Evolutionary conservation across 2,888 invertebrate species (phyloP).

Genomic region (Drosophila prolongata): DNA sequence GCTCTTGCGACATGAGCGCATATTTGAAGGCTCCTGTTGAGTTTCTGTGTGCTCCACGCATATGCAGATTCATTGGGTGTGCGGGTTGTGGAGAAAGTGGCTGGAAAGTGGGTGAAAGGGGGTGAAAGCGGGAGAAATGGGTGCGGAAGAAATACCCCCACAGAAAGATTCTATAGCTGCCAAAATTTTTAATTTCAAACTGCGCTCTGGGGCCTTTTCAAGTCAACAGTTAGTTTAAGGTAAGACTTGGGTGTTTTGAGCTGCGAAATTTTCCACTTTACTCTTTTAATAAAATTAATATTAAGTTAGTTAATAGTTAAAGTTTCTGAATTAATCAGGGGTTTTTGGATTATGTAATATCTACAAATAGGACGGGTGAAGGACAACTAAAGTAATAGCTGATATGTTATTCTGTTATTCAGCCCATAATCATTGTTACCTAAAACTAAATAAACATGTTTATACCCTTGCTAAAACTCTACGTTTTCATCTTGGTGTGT

Average conservation of each 20-base stretch:
- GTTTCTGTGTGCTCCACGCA: constrained; percentile 22
- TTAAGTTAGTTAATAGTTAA: too few species aligned
- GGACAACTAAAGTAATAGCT: too few species aligned
- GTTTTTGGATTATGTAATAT: too few species aligned
- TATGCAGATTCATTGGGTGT: constrained; percentile 21
- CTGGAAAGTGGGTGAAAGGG: not conserved
- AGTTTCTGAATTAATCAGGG: too few species aligned
- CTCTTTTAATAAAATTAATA: not conserved
- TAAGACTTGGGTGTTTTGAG: too few species aligned
- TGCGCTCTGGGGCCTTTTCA: constrained; percentile 56
- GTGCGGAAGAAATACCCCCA: not conserved
- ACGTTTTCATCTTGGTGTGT: too few species aligned
- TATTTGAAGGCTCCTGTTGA: constrained; percentile 72
- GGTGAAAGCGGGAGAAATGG: not conserved
- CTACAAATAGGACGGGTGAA: too few species aligned
- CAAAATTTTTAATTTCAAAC: constrained; percentile 73
- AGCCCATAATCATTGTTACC: too few species aligned
- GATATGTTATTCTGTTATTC: too few species aligned
- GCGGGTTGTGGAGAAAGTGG: not conserved
- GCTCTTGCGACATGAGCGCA: constrained; percentile 65
- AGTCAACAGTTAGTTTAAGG: constrained; percentile 37
- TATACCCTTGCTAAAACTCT: too few species aligned
- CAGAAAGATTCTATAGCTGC: constrained; percentile 46
- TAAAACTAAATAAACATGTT: too few species aligned
- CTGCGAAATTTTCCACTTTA: too few species aligned